These are phyloP conservation scores for Rhabdornis inornatus DNA, from an alignment of 2,113 vertebrate genomes.

Conservation along the genomic window DNA sequence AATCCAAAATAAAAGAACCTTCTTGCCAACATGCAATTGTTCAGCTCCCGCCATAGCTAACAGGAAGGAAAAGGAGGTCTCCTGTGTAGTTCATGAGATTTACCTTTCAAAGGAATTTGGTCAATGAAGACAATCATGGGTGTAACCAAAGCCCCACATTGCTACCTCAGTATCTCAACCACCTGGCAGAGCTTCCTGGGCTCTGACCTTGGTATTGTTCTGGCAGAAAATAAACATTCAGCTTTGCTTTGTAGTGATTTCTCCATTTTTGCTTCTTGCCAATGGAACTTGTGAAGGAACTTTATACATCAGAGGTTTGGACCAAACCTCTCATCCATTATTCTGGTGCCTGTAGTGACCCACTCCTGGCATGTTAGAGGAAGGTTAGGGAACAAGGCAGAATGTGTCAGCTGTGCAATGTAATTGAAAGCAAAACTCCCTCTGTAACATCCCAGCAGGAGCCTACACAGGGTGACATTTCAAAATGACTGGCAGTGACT, in stretches of 20 bases:
- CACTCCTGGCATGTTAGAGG: background rate
- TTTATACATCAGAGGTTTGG: background rate
- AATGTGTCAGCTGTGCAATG: background rate
- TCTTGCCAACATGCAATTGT: background rate
- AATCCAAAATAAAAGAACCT: background rate
- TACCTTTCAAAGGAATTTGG: background rate
- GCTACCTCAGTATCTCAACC: background rate
- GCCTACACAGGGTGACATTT: background rate
- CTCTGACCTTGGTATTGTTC: background rate
- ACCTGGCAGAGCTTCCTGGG: background rate
- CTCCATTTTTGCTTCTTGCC: background rate
- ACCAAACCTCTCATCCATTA: background rate
- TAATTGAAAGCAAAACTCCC: slow-evolving; percentile 16
- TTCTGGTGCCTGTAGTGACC: background rate
- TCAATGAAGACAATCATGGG: slow-evolving; percentile 6
- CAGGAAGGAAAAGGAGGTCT: slow-evolving; percentile 40
- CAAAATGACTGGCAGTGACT: slow-evolving; percentile 5
- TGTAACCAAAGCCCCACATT: background rate
- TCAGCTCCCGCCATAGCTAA: background rate
- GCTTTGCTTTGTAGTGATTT: background rate
- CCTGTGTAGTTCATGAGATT: background rate
- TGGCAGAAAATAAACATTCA: background rate
- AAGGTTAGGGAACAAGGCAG: background rate
- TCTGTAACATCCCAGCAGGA: background rate
- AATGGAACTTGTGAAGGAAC: background rate